Evolutionary conservation across 1,140 invertebrate species (phyloP), one percentile per base, ranked within the genome.

Genomic region (Microplitis demolitor): DNA sequence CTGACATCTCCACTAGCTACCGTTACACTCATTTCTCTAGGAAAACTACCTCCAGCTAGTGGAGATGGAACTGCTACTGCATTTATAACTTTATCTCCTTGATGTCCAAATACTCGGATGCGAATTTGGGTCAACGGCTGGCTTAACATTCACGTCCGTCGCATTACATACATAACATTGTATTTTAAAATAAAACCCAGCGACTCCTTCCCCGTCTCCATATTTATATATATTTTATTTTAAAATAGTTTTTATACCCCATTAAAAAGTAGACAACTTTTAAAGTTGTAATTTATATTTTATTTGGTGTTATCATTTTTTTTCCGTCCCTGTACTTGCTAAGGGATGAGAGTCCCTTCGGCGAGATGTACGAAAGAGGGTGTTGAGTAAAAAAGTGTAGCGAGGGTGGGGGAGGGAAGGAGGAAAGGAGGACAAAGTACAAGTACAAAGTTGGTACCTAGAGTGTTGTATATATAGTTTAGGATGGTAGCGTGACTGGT

Each of bases 401-500:
- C 8, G 53, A 11, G 5, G 24, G 5, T 24, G 24, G 16, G 4
- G 9, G 16, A 58, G 16, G 24, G 31, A 16, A 33, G 9, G 24
- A 9, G 51, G 51, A 24, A 31, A 9, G 39, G 39, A 9, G 39
- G 39, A 45, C 39, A 45, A 45, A 45, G 39, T 45, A 45, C 39
- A 45, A 45, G 39, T 45, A 45, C 39, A 45, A 45, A 45, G 39
- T 45, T 45, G 39, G 53, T 24, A 56, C 53, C 53, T 16, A 56
- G n/a, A 56, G 39, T 56, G 53, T 56, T 13, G 53, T 56, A 24
- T 16, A 51, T 51, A 56, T 8, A 16, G 53, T 56, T 56, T 56
- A 56, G 60, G 24, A 35, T 13, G 16, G 60, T 66, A 51, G 67
- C 74, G 77, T 77, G 71, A 70, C 67, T 72, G 66, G 73, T 58